Evolutionary conservation across 2,888 invertebrate species (phyloP).

Genomic region (Bruchidius siliquastri): DNA sequence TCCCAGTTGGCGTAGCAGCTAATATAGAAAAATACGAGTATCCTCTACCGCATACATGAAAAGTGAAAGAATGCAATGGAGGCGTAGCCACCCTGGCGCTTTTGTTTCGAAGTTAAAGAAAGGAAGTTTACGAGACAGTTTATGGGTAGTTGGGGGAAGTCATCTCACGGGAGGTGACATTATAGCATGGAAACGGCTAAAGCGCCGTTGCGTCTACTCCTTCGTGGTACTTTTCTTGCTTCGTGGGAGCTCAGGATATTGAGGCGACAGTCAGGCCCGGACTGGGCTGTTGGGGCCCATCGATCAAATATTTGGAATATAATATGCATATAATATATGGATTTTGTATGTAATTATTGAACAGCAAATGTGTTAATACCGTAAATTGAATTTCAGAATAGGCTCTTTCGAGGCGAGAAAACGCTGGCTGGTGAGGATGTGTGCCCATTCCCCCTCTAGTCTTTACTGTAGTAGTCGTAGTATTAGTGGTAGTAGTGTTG

Average conservation of each 20-base stretch:
- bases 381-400: too few species aligned
- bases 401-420: too few species aligned
- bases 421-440: too few species aligned
- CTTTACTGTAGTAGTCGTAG: too few species aligned
- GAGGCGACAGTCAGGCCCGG: slow-evolving; percentile 5
- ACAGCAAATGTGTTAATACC: too few species aligned
- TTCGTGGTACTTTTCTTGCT: slow-evolving; percentile 13
- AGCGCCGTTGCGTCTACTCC: background rate
- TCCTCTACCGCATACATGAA: background rate
- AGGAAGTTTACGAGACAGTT: slow-evolving; percentile 10
- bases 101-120: background rate
- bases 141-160: slow-evolving; percentile 8
- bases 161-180: slow-evolving; percentile 20
- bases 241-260: slow-evolving; percentile 15
- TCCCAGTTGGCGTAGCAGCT: too few species aligned
- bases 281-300: background rate
- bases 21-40: too few species aligned
- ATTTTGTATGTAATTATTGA: too few species aligned
- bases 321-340: too few species aligned
- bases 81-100: background rate
- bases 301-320: too few species aligned
- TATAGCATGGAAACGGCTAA: slow-evolving; percentile 6
- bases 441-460: too few species aligned
- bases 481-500: too few species aligned
- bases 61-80: background rate